Evolutionary conservation across 1,140 invertebrate species (phyloP).

Genomic region (Drosophila subobscura): DNA sequence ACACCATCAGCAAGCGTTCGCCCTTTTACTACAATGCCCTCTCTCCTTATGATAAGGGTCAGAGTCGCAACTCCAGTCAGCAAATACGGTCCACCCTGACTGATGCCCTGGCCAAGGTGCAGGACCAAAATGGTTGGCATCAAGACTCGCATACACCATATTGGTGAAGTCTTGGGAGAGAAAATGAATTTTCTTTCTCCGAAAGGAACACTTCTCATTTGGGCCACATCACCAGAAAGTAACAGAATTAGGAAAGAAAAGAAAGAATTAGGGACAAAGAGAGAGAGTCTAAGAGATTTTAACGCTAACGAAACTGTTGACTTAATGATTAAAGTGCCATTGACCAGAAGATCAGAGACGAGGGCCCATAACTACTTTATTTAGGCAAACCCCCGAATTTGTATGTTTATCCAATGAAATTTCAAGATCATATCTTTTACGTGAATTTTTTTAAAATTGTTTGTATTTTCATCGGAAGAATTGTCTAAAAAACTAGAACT

Average conservation of each 20-base stretch:
- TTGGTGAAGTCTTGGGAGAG: slow-evolving; percentile 61
- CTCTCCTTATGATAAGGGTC: slow-evolving; percentile 77
- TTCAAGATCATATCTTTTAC: slow-evolving; percentile 51
- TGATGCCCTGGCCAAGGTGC: slow-evolving; percentile 72
- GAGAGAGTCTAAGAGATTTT: slow-evolving; percentile 55
- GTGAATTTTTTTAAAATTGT: slow-evolving; percentile 30
- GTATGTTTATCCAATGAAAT: slow-evolving; percentile 51
- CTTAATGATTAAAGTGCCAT: slow-evolving; percentile 56
- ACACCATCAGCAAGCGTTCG: slow-evolving; percentile 80
- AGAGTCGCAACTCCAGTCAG: slow-evolving; percentile 64
- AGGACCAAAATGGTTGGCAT: slow-evolving; percentile 48
- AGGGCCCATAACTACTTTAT: slow-evolving; percentile 61
- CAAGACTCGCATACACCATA: slow-evolving; percentile 74
- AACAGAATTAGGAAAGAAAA: slow-evolving; percentile 13
- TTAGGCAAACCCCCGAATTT: slow-evolving; percentile 40
- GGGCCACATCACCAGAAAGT: slow-evolving; percentile 43
- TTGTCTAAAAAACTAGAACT: slow-evolving; percentile 23
- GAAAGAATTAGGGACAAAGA: slow-evolving; percentile 24
- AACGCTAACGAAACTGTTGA: slow-evolving; percentile 32
- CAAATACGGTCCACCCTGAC: slow-evolving; percentile 72
- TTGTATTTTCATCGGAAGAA: slow-evolving; percentile 63
- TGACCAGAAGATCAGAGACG: slow-evolving; percentile 34
- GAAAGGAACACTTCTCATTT: slow-evolving; percentile 43
- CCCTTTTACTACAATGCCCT: slow-evolving; percentile 82
- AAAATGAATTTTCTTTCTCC: slow-evolving; percentile 23